phyloP scores from a whole-genome alignment of 2,113 vertebrate genomes.

The Muscicapa adusta region DNA sequence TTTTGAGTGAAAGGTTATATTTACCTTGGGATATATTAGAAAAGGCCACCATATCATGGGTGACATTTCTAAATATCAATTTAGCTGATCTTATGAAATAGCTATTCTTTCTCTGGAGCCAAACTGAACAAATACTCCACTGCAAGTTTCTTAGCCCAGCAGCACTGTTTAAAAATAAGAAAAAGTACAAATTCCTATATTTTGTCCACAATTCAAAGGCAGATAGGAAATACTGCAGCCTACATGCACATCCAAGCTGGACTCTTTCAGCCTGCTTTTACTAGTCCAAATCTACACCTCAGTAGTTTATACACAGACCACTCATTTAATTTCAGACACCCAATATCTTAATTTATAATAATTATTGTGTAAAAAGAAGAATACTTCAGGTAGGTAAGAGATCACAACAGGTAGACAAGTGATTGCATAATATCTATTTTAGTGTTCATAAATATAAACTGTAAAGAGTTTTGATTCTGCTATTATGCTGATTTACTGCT shows the following conservation, averaged over 20 bases:
- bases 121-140: background rate
- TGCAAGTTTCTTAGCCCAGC: background rate
- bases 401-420: background rate
- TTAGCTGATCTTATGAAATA: background rate
- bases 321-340: background rate
- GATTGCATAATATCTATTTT: background rate
- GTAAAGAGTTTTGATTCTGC: background rate
- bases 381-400: background rate
- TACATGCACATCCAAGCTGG: background rate
- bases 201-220: background rate
- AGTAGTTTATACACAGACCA: background rate
- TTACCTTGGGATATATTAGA: background rate
- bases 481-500: background rate
- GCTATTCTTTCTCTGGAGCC: background rate
- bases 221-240: background rate
- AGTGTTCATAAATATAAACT: background rate
- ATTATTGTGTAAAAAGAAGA: background rate
- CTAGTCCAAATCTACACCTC: background rate
- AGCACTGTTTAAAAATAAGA: background rate
- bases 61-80: constrained; percentile 44
- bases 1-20: background rate
- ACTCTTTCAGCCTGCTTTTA: background rate
- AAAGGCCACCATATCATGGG: background rate
- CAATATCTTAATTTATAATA: background rate
- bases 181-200: background rate